Evolutionary conservation across 2,888 invertebrate genomes (phyloP), one percentile per base, ranked within the genome.

Genomic region (Pseudoips prasinana): DNA sequence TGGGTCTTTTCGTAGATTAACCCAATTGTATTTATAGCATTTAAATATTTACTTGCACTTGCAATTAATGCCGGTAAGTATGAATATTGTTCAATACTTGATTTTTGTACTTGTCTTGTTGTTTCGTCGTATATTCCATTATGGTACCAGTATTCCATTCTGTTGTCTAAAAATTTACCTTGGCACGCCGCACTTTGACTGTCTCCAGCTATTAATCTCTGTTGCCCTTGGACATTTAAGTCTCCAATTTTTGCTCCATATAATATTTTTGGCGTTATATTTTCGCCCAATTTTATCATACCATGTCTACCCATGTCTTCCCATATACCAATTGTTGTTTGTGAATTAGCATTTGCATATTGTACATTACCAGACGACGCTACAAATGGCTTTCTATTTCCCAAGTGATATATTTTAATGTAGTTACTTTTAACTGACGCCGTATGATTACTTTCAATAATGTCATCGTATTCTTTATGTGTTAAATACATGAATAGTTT

Each of bases 301-400:
- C 48, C 40, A 3, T 17, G 19, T 25, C 7, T 3, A 8, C 31
- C 34, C 33, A 49, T 30, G 8, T 48, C 27, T 34, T 47, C 50
- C 48, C 47, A 52, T 30, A 47, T 46, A 2, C 48, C 48, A 5
- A 49, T 49, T 18, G 53, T 47, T 22, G 52, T 52, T 38, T 52
- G 55, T 8, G 48, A 48, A 18, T 57, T 57, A 10, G 51, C 53
- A 19, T 57, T 57, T 11, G 52, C 52, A 11, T 50, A 56, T 19
- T 35, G 22, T 10, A 50, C 56, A 1, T 24, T 29, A 3, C 40
- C 39, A 0, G 48, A 32, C 20, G 46, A 34, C 8, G 52, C 37
- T 7, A 53, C 31, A 28, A 51, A 56, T n/a, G 50, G 45, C 25
- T 52, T 56, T 44, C 52, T 34, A 11, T 53, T 56, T 0, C 47